phyloP scores from a whole-genome alignment of 2,888 invertebrate species.

The Lutraria lutraria region DNA sequence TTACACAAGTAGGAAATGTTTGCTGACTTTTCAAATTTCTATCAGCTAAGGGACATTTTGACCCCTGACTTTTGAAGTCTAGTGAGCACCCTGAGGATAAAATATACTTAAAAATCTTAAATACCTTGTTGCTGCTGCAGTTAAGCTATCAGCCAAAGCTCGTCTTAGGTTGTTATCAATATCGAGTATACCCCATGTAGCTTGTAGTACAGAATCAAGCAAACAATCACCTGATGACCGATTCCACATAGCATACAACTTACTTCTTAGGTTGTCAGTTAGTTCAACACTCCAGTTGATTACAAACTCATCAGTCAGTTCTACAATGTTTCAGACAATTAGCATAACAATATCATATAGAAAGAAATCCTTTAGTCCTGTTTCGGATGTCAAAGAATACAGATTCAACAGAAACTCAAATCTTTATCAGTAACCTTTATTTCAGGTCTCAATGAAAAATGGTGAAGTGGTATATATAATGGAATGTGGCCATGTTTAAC shows the following conservation, averaged over 20 bases:
- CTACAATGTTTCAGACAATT: slow-evolving; percentile 78
- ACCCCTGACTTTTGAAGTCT: no score
- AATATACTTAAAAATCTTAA: slow-evolving; percentile 46
- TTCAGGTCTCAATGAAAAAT: no score
- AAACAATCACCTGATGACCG: slow-evolving; percentile 98
- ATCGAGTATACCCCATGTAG: slow-evolving; percentile 98
- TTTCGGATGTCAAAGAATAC: no score
- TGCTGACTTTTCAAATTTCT: no score
- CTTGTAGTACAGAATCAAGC: slow-evolving; percentile 94
- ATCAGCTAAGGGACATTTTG: no score
- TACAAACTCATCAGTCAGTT: slow-evolving; percentile 91
- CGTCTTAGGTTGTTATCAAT: slow-evolving; percentile 94
- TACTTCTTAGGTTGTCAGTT: slow-evolving; percentile 92
- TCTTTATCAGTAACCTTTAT: no score
- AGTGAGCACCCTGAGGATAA: no score
- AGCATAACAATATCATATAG: neutral
- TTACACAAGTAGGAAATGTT: no score
- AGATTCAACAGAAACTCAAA: no score
- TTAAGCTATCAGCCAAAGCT: slow-evolving; percentile 94
- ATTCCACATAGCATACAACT: slow-evolving; percentile 97
- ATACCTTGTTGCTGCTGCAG: slow-evolving; percentile 89
- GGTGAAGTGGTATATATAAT: no score
- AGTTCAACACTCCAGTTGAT: slow-evolving; percentile 97
- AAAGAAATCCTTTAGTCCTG: no score
- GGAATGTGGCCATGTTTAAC: no score